Evolutionary conservation across 37 sponge, comb jelly and placozoan genomes (phyloP).

Genomic region (Axinella damicornis): DNA sequence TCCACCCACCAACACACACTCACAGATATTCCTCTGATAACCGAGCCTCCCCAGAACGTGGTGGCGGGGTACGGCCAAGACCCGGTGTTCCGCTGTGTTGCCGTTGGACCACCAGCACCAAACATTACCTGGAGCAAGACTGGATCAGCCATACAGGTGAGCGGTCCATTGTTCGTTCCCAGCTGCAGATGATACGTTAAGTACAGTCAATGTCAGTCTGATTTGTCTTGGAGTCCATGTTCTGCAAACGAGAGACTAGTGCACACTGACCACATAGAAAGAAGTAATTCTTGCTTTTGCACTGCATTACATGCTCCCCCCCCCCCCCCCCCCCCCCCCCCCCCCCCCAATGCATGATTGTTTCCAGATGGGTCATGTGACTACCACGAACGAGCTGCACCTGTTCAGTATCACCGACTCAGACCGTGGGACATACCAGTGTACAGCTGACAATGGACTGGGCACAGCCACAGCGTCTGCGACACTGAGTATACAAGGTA

Average conservation of each 20-base stretch:
- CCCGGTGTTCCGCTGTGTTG: slow-evolving; percentile 22
- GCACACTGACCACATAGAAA: no score
- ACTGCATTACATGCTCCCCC: no score
- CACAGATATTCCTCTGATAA: slow-evolving; percentile 31
- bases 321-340: no score
- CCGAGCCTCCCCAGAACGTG: slow-evolving; percentile 3
- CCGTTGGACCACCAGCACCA: slow-evolving; percentile 44
- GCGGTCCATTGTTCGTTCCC: no score
- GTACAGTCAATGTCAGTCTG: background rate
- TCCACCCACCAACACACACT: no score
- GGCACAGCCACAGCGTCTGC: slow-evolving; percentile 21
- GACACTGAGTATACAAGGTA: slow-evolving; percentile 49
- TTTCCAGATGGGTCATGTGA: no score
- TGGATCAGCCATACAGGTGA: background rate
- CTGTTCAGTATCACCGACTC: slow-evolving; percentile 4
- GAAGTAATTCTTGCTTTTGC: no score
- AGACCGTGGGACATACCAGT: slow-evolving; percentile 58
- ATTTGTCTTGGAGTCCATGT: background rate
- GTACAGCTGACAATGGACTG: slow-evolving; percentile 45
- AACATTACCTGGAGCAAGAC: slow-evolving; percentile 24
- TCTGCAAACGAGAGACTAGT: no score
- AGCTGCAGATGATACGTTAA: no score
- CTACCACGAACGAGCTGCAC: background rate
- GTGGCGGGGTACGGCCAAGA: slow-evolving; percentile 28
- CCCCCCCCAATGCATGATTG: no score